Evolutionary conservation across 1,140 invertebrate genomes (phyloP).

Genomic region (Muscidifurax raptorellus): DNA sequence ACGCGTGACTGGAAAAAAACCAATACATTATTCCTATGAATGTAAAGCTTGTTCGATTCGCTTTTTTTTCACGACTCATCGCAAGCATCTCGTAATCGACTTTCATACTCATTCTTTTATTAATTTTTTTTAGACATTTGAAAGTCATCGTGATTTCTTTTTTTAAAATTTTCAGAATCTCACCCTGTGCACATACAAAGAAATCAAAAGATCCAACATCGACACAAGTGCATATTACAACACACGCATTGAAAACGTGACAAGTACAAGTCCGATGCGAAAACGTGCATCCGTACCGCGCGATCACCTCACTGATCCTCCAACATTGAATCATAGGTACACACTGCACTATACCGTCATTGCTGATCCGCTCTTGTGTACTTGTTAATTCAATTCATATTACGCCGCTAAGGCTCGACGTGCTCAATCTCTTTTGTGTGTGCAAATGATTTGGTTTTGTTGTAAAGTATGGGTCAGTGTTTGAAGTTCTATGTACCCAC

Average conservation of each 20-base stretch:
- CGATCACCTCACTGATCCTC: background rate
- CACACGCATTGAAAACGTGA: constrained; percentile 20
- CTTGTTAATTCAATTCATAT: background rate
- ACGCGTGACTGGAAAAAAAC: constrained; percentile 22
- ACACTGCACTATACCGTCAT: background rate
- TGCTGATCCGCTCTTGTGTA: background rate
- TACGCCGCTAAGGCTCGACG: background rate
- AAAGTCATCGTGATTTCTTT: background rate
- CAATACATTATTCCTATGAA: background rate
- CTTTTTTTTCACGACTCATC: background rate
- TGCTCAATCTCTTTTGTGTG: background rate
- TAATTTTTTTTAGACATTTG: background rate
- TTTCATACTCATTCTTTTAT: too few species aligned
- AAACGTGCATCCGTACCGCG: constrained; percentile 5
- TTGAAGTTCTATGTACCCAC: too few species aligned
- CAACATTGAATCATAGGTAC: constrained; percentile 16
- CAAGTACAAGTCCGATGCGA: constrained; percentile 10
- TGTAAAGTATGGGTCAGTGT: background rate
- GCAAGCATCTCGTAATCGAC: background rate
- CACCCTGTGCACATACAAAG: background rate
- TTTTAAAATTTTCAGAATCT: background rate
- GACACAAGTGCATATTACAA: background rate
- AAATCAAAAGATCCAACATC: background rate
- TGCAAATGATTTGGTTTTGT: too few species aligned
- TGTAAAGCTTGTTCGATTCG: background rate